Evolutionary conservation across 64 coral and sea anemone species (phyloP), one percentile per base, ranked within the genome.

Genomic region (Trachythela sp.): DNA sequence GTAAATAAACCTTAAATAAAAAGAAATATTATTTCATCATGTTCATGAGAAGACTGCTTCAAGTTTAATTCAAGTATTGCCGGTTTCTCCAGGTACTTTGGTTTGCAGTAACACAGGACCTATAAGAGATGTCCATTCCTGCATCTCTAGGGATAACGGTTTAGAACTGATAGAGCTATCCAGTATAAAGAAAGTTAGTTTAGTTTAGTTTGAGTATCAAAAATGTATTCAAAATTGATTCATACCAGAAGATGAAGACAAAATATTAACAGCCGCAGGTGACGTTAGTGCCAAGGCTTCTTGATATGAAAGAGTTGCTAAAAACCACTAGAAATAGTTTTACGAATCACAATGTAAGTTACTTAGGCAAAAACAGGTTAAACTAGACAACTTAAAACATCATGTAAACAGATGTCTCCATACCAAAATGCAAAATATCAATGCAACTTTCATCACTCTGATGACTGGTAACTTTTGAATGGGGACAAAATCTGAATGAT

Each of bases 361-460:
- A n/a, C n/a, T n/a, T n/a, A n/a, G n/a, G n/a, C n/a, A n/a, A 37
- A 22, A 45, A 22, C 38, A 43, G 0, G 27, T 20, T 48, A 29
- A 13, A 85, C 41, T 48, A 85, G 49, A 51, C 36, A 48, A 20
- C 34, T 10, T 84, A 51, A 22, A 41, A 4, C 10, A 48, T 24
- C 17, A 83, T 18, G 20, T 20, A 48, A 13, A 27, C 1, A 77
- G 29, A 71, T 34, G 6, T 90, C 34, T 30, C 77, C 91, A 92
- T 45, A 99, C 96, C 93, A 99, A 84, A 7, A 99, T 60, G 84
- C 96, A 95, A 89, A 99, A 99, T 72, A 92, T 91, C 56, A 95
- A 24, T 24, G 96, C 91, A 41, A 99, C 70, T 42, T 95, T 92
- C 31, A 94, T 89, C 32, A 99, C 96, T 54, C 75, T 50, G 2